Evolutionary conservation across 2,113 vertebrate species (phyloP).

Genomic region (Thymallus thymallus): DNA sequence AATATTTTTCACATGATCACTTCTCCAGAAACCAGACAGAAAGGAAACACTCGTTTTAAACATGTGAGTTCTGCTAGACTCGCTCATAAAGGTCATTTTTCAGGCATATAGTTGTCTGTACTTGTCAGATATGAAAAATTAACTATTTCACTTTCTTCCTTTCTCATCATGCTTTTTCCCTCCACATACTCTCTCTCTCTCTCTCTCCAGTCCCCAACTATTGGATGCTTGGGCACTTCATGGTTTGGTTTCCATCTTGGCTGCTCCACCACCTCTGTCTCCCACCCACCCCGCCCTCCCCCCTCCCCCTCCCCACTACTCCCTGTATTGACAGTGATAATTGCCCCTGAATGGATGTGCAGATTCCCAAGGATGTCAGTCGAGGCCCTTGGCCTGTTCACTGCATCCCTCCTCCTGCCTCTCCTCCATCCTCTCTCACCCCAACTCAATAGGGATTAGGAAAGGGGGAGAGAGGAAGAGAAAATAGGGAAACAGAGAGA

Average conservation of each 20-base stretch:
- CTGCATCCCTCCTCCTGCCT: constrained; percentile 47
- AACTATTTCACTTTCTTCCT: background rate
- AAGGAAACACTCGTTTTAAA: constrained; percentile 7
- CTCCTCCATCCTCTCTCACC: constrained; percentile 52
- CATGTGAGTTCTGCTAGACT: background rate
- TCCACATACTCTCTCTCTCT: background rate
- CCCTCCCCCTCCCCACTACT: constrained; percentile 51
- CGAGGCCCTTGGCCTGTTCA: constrained; percentile 68
- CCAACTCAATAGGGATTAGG: constrained; percentile 68
- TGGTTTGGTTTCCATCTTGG: constrained; percentile 44
- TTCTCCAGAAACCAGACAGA: constrained; percentile 31
- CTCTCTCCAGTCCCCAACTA: constrained; percentile 32
- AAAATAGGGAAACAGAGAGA: constrained; percentile 37
- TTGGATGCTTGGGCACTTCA: constrained; percentile 24
- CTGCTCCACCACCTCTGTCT: constrained; percentile 31
- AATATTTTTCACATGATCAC: constrained; percentile 27
- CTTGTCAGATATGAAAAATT: background rate
- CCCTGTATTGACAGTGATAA: constrained; percentile 77
- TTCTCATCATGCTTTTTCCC: constrained; percentile 1
- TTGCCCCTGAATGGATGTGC: constrained; percentile 76
- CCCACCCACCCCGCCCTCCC: constrained; percentile 57
- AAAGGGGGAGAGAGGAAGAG: constrained; percentile 31
- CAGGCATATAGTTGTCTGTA: background rate
- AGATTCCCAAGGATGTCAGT: constrained; percentile 74
- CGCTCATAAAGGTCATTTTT: constrained; percentile 32